Percentiles rank a stretch among this genome's conserved stretches.
Evolutionary conservation across 1,140 invertebrate species (phyloP).

Genomic region (Asbolus verrucosus): DNA sequence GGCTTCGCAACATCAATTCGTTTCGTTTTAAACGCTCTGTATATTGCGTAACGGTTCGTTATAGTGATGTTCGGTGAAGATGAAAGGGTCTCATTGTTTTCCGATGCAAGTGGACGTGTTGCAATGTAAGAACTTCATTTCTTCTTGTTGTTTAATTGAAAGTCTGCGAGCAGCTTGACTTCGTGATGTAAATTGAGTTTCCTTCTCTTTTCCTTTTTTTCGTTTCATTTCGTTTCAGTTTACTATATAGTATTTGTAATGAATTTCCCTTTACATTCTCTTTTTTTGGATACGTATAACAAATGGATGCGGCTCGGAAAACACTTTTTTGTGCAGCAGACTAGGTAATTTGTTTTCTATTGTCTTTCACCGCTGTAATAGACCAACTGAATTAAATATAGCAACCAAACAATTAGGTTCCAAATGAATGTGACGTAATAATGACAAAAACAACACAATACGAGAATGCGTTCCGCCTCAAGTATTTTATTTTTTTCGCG

Average conservation of each 20-base stretch:
- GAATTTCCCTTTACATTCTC: constrained; percentile 23
- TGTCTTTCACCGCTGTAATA: constrained; percentile 3
- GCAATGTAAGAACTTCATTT: constrained; percentile 27
- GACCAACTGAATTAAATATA: constrained; percentile 5
- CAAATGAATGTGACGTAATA: constrained; percentile 2
- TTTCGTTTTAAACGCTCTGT: constrained; percentile 16
- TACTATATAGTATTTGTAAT: constrained; percentile 7
- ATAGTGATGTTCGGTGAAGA: constrained; percentile 19
- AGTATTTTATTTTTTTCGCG: not conserved
- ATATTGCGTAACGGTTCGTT: constrained; percentile 24
- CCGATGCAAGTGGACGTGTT: constrained; percentile 13
- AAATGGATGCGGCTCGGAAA: not conserved
- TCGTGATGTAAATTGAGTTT: constrained; percentile 35
- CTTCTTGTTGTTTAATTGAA: constrained; percentile 38
- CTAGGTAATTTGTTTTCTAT: constrained; percentile 23
- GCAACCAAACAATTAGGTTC: constrained; percentile 17
- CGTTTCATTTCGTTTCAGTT: not conserved
- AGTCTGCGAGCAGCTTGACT: constrained; percentile 29
- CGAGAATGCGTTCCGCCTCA: not conserved
- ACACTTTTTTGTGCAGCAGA: not conserved
- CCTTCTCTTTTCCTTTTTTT: constrained; percentile 9
- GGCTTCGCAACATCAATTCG: not conserved
- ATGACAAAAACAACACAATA: not conserved
- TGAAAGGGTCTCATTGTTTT: constrained; percentile 28
- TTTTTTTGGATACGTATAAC: no score